Conservation (phyloP, 2,113 vertebrate species). For the Arizona elegans region DNA sequence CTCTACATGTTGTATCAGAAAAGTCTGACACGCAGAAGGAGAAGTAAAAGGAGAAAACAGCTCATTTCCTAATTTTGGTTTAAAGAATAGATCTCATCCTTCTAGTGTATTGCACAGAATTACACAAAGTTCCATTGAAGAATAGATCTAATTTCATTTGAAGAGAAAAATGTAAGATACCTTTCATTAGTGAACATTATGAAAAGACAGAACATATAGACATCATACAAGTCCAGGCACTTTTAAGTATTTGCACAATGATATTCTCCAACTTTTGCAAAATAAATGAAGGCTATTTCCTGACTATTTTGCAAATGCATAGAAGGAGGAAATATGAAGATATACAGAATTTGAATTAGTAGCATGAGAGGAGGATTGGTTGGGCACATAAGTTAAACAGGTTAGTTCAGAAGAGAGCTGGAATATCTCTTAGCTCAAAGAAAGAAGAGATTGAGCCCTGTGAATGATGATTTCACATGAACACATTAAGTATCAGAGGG, state of each 20-base stretch:
- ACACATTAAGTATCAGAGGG: background rate
- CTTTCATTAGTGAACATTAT: background rate
- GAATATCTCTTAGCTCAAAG: conserved; percentile 13
- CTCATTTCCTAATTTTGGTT: background rate
- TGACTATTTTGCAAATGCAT: background rate
- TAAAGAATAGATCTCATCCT: background rate
- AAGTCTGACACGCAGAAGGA: background rate
- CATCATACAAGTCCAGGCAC: background rate
- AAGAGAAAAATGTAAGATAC: background rate
- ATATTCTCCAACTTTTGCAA: background rate
- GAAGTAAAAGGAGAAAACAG: background rate
- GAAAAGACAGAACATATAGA: background rate
- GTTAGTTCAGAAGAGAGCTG: background rate
- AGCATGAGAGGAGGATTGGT: background rate
- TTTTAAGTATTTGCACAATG: background rate
- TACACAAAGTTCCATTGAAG: background rate
- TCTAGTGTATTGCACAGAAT: background rate
- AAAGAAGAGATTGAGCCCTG: conserved; percentile 9
- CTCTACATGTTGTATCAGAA: background rate
- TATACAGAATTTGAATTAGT: background rate
- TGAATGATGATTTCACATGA: conserved; percentile 3
- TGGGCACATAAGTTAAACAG: background rate
- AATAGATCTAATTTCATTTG: background rate
- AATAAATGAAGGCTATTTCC: background rate
- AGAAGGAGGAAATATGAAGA: background rate